Evolutionary conservation across 2,113 vertebrate genomes (phyloP), one percentile per base, ranked within the genome.

Genomic region (Nipponia nippon): DNA sequence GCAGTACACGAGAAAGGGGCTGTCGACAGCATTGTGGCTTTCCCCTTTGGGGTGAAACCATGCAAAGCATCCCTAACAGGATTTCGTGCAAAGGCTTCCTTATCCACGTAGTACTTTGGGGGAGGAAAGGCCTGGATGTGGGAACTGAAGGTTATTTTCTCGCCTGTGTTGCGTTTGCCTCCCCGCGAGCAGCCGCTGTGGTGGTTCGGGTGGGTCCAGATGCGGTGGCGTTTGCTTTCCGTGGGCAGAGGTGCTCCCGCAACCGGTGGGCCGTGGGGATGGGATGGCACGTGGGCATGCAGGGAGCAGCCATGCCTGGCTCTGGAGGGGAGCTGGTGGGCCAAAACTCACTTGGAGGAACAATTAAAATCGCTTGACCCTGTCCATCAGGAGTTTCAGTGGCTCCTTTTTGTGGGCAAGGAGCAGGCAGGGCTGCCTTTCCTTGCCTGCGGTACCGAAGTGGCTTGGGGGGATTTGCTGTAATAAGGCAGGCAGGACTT

Each of bases 1-100:
- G 4, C 30, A 0, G 21, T 5, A 3, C 3, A 0, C 0, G 10
- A 36, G 55, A 19, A n/a, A 40, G 63, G 78, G 49, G 52, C 71
- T 34, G 70, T 7, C 1, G 1, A 70, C 84, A 83, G 83, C 49
- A 1, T 14, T 2, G 58, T 21, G 72, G 82, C 50, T 84, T 72
- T 90, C 36, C 71, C 52, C 53, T 47, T 7, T 32, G 83, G 94
- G 89, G 67, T 32, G 30, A 75, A 59, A 23, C 26, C 4, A 0
- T 50, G 87, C 73, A 22, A 11, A 61, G 42, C 88, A 27, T 82
- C 42, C 87, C 52, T 42, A 4, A 46, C 1, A 27, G 83, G 88
- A 44, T 90, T 88, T 73, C 6, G 27, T 23, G 86, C 53, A 5
- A 16, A 29, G n/a, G 58, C n/a, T 67, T 89, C 89, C 77, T 84